phyloP scores from a whole-genome alignment of 2,113 vertebrate genomes.

The Dasyornis broadbenti region DNA sequence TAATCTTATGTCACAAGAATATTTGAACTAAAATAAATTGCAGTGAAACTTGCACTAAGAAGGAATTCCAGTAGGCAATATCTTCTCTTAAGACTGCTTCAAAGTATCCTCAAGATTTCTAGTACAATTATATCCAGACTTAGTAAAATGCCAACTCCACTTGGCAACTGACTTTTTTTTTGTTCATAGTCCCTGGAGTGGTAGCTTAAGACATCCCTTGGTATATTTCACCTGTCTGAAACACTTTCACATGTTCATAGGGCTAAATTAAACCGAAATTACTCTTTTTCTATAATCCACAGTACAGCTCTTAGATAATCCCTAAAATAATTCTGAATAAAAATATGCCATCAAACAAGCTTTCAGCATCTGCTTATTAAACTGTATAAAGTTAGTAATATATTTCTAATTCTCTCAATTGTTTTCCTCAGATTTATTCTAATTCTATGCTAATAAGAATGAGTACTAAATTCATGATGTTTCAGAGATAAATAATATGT shows the following conservation, averaged over 20 bases:
- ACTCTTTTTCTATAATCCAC: slow-evolving; percentile 41
- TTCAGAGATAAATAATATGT: slow-evolving; percentile 21
- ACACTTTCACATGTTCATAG: slow-evolving; percentile 6
- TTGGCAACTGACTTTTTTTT: slow-evolving; percentile 36
- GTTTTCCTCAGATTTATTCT: slow-evolving; percentile 35
- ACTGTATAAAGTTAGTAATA: neutral
- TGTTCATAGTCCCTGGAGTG: slow-evolving; percentile 46
- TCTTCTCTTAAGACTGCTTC: slow-evolving; percentile 54
- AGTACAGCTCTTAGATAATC: slow-evolving; percentile 48
- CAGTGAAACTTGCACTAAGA: slow-evolving; percentile 24
- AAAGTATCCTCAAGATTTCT: slow-evolving; percentile 51
- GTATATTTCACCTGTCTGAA: slow-evolving; percentile 56
- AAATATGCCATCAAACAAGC: slow-evolving; percentile 44
- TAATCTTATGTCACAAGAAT: slow-evolving; percentile 18
- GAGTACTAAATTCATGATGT: neutral
- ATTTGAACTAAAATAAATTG: slow-evolving; percentile 55
- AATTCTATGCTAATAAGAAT: slow-evolving; percentile 27
- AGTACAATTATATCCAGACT: slow-evolving; percentile 47
- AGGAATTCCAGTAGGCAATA: slow-evolving; percentile 33
- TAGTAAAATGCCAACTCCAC: slow-evolving; percentile 45
- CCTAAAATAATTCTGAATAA: slow-evolving; percentile 61
- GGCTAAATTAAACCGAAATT: slow-evolving; percentile 51
- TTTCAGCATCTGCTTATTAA: slow-evolving; percentile 11
- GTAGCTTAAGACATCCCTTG: slow-evolving; percentile 44
- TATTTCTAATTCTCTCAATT: slow-evolving; percentile 37